Base-by-base conservation (phyloP, 2,888 invertebrate species). In the Xestia c-nigrum region DNA sequence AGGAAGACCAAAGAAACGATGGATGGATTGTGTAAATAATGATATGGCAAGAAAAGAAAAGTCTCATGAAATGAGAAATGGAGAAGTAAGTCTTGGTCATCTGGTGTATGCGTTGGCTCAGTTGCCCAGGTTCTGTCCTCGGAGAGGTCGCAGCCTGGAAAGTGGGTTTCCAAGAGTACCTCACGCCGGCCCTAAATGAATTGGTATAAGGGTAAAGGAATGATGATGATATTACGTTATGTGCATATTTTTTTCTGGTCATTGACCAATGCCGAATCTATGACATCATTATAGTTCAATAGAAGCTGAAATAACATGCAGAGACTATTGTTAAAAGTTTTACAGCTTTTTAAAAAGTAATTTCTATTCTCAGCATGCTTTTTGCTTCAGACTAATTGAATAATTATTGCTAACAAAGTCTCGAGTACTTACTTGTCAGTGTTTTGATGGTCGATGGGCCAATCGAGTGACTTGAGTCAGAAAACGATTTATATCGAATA, bases 401-500 rank as follows among this genome's bases (percentile, higher is more conserved):
- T 38, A 61, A 38, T 61, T 38, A 10, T 61, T 9, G 38, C 38
- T 61, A 9, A 38, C 57, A 38, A 61, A 10, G 19, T 66, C 50
- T 24, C 0, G 63, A 38, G 47, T 57, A 63, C 66, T 46, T 63
- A 66, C 65, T 47, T 43, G 75, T 46, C 47, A 43, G 5, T 9
- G 9, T 12, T 79, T 72, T 72, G 55, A 83, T 66, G 31, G 74
- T 10, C 40, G 5, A 64, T 14, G 2, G 59, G 31, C 84, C 84
- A 72, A 82, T 83, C 14, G 19, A 47, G 24, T 9, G 47, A 21
- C 12, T 61, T 14, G 67, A 71, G 0, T 47, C 10, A n/a, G 21
- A 46, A 71, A 78, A 61, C 57, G 76, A 80, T 80, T 71, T 59
- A 75, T n/a, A 46, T 47, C 66, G 69, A 83, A 68, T 61, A 63